Base-by-base conservation (phyloP, 2,797 vertebrate genomes). In the Xenentodon cancila region DNA sequence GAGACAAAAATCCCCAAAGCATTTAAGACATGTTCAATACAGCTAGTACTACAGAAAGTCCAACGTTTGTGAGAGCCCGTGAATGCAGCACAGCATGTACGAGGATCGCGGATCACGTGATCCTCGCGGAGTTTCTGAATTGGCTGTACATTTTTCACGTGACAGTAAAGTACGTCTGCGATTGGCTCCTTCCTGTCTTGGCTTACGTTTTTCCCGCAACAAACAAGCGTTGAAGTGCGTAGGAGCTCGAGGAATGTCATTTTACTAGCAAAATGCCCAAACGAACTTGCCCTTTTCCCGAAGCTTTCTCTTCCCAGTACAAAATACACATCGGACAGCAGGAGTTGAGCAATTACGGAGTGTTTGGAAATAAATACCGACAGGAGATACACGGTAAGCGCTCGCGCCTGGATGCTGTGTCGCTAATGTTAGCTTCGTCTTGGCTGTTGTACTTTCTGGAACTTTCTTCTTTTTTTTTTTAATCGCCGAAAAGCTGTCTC, bases 221-320 rank as follows among this genome's bases (percentile, higher is more conserved):
- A 80, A 71, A 56, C 60, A 40, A 72, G 56, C 51, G 53, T 40
- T 1, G 11, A n/a, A 7, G 4, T 15, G 37, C 37, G 37, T 30
- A 13, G 13, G 37, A 15, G 37, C 37, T 40, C 11, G 9, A 16
- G 4, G 13, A 2, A 5, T 3, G 17, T 34, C 1, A 15, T 43
- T 48, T 61, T 8, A 43, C 5, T 49, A 8, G 12, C n/a, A 89
- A 81, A 64, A 94, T 94, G 94, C 85, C 94, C 0, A 94, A 94
- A 75, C 73, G 94, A 65, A 43, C 90, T 0, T 94, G 62, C 78
- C 93, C 94, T 45, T 94, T 94, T 25, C 64, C 85, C 0, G 92
- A 94, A 64, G 88, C 91, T 0, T 94, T 93, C 64, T 94, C 93
- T 0, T 92, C 93, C 0, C 94, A 94, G 22, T 94, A 93, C 60